These are phyloP conservation scores for Philantomba maxwellii DNA, from an alignment of 2,113 vertebrate species.

Conservation along the genomic window DNA sequence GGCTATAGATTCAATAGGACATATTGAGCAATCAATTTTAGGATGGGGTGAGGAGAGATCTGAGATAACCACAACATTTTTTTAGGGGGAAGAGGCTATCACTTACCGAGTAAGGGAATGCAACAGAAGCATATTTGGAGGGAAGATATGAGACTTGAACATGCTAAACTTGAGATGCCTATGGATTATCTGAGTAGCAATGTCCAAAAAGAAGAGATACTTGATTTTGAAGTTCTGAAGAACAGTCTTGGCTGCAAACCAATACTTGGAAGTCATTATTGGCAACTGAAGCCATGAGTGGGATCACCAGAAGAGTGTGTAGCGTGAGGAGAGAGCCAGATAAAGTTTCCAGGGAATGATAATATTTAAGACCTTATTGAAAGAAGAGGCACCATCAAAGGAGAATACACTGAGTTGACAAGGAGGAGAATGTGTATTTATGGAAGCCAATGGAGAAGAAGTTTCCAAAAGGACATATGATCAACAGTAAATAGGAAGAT, in stretches of 20 bases:
- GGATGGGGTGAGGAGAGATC: not conserved
- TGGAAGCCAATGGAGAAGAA: not conserved
- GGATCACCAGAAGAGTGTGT: not conserved
- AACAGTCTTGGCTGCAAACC: not conserved
- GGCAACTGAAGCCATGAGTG: not conserved
- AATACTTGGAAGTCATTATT: not conserved
- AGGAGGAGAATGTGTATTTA: not conserved
- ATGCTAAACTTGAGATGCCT: not conserved
- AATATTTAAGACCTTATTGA: not conserved
- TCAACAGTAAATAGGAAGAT: not conserved
- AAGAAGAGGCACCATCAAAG: not conserved
- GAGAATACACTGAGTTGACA: not conserved
- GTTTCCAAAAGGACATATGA: not conserved
- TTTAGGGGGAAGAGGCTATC: not conserved
- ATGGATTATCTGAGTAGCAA: not conserved
- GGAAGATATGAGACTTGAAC: not conserved
- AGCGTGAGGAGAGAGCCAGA: not conserved
- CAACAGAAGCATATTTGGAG: not conserved
- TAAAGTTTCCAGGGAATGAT: not conserved
- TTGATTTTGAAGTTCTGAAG: not conserved
- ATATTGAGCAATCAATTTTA: not conserved
- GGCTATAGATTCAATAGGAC: not conserved
- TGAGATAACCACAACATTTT: not conserved
- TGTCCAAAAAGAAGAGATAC: not conserved
- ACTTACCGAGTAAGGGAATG: not conserved